Conservation (phyloP, 2,113 vertebrate species). For the Marcusenius ussheri region DNA sequence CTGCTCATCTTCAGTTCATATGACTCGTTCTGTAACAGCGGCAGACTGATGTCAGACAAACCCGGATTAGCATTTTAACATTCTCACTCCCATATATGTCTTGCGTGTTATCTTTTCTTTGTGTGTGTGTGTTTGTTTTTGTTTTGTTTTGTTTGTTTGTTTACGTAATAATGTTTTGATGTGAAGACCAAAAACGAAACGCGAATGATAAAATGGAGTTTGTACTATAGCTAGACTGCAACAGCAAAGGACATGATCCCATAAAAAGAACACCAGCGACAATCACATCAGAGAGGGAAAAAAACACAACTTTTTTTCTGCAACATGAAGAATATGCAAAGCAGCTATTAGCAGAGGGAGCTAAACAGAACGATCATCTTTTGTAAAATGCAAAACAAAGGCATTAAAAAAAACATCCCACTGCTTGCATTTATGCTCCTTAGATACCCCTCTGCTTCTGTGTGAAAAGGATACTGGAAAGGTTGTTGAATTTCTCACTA, state of each 20-base stretch:
- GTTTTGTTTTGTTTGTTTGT: not conserved
- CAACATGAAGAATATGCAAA: constrained; percentile 5
- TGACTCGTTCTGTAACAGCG: not conserved
- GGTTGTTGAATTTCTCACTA: not conserved
- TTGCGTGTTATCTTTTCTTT: not conserved
- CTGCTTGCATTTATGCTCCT: not conserved
- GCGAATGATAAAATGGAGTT: not conserved
- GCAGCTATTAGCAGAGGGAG: not conserved
- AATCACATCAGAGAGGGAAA: not conserved
- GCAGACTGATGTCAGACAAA: not conserved
- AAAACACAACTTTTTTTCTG: not conserved
- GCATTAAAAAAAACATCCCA: not conserved
- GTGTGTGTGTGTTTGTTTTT: not conserved
- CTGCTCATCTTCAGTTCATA: not conserved
- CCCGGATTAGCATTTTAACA: not conserved
- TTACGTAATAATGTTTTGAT: not conserved
- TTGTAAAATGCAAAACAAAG: not conserved
- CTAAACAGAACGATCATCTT: not conserved
- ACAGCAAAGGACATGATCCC: not conserved
- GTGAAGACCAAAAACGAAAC: not conserved
- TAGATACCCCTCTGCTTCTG: not conserved
- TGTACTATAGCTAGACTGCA: not conserved
- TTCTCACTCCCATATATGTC: not conserved
- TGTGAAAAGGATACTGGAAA: not conserved
- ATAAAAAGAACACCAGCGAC: not conserved